Evolutionary conservation across 2,113 vertebrate genomes (phyloP), one percentile per base, ranked within the genome.

Genomic region (Callaeas wilsoni): DNA sequence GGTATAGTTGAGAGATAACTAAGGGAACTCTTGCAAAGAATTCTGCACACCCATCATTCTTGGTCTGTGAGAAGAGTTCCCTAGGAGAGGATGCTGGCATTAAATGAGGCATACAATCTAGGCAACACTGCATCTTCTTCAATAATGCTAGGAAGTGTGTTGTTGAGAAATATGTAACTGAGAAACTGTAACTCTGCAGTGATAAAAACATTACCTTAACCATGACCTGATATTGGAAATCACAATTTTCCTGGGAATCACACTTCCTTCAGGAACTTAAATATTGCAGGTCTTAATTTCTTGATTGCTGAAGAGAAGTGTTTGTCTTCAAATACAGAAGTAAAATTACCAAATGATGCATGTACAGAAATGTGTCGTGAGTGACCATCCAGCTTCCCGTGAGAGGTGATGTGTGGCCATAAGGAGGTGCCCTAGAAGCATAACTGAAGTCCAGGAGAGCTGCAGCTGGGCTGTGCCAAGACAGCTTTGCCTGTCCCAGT

Each of bases 131-230:
- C 80, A 80, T 92, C 96, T 93, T 65, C 35, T 74, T 49, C 80
- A 37, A 25, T 57, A 73, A 47, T 17, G 4, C 12, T 60, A 47
- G 21, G 49, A 84, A 79, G 60, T 23, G 4, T 22, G 25, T 22
- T n/a, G 64, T 93, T 79, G 39, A 74, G 95, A 96, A 96, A 59
- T 30, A 12, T 39, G 87, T 94, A 93, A 91, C 84, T 94, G 89
- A 96, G 78, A 90, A 94, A 91, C 71, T 87, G 49, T 65, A 84
- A 52, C 30, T 83, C 53, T 4, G 1, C 46, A 59, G 21, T 39
- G 39, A 50, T 32, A 26, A 55, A 84, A 71, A 32, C 0, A 0
- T 30, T 78, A 5, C 37, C 19, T 79, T 73, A 41, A 11, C 29
- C 9, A 4, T 29, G 9, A 80, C 22, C 22, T 65, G 7, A 33